Evolutionary conservation across 1,140 invertebrate genomes (phyloP).

Genomic region (Eurytemora carolleeae): DNA sequence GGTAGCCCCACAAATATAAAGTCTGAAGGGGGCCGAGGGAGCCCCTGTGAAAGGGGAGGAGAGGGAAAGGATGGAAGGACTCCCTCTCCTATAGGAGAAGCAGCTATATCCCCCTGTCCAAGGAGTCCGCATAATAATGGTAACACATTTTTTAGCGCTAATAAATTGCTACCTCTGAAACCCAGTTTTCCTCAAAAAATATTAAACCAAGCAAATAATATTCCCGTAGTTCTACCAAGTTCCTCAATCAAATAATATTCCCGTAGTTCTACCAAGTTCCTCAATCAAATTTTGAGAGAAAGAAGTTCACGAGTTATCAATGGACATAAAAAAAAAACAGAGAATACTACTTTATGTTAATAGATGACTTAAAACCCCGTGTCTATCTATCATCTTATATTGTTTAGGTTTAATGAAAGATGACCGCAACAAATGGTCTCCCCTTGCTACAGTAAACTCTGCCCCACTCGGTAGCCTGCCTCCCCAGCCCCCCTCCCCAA

Average conservation of each 20-base stretch:
- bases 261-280: too few species aligned
- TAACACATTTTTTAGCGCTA: too few species aligned
- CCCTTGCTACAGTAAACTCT: not conserved
- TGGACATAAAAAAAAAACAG: too few species aligned
- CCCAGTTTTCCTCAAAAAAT: too few species aligned
- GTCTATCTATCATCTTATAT: not conserved
- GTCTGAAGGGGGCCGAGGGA: not conserved
- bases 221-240: too few species aligned
- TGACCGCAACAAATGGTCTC: not conserved
- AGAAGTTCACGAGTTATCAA: too few species aligned
- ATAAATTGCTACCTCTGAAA: too few species aligned
- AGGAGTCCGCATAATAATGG: not conserved
- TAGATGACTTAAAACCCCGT: not conserved
- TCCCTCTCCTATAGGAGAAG: not conserved
- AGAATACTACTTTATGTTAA: too few species aligned
- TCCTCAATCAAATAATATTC: too few species aligned
- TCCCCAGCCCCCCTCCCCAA: not conserved
- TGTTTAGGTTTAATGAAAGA: not conserved
- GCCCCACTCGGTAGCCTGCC: not conserved
- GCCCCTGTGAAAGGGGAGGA: not conserved
- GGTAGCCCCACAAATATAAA: not conserved
- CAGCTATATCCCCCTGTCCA: not conserved
- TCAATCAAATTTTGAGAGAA: too few species aligned
- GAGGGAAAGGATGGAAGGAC: not conserved
- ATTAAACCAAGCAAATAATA: too few species aligned